These are phyloP conservation scores for Microcebus ravelobensis DNA, from an alignment of 2,113 vertebrate species.

Conservation along the genomic window DNA sequence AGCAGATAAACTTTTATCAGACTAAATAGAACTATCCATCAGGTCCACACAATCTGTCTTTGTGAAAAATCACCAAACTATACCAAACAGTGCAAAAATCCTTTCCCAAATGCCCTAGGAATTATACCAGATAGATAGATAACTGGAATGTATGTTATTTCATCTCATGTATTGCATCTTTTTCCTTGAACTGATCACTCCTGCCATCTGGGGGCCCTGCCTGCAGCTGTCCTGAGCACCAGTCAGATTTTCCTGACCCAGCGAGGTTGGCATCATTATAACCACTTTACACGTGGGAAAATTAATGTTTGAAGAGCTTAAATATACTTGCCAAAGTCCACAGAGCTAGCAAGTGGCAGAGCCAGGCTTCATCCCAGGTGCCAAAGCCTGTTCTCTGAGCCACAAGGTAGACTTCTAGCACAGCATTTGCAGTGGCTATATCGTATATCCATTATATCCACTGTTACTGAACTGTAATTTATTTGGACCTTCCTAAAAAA, in stretches of 20 bases:
- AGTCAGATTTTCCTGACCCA: neutral
- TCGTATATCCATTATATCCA: rapidly evolving
- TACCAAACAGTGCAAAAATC: neutral
- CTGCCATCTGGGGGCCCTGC: neutral
- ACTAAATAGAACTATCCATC: neutral
- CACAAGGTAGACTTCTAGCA: too few relatives aligned
- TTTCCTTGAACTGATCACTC: neutral
- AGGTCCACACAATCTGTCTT: neutral
- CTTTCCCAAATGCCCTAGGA: neutral
- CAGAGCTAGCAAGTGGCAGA: neutral
- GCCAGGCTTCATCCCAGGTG: neutral
- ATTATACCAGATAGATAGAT: too few relatives aligned
- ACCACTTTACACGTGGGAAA: conserved; percentile 31
- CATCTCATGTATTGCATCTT: neutral
- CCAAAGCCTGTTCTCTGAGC: neutral
- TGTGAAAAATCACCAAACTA: neutral
- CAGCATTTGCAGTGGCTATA: rapidly evolving
- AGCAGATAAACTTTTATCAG: neutral
- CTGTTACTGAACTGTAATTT: neutral
- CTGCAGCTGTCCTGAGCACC: neutral
- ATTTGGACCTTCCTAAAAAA: too few relatives aligned
- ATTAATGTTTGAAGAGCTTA: neutral
- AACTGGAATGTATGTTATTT: neutral
- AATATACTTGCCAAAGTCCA: neutral
- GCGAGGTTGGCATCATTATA: neutral